Conservation (phyloP, 1,140 invertebrate genomes). For the Tetramorium alpestre region DNA sequence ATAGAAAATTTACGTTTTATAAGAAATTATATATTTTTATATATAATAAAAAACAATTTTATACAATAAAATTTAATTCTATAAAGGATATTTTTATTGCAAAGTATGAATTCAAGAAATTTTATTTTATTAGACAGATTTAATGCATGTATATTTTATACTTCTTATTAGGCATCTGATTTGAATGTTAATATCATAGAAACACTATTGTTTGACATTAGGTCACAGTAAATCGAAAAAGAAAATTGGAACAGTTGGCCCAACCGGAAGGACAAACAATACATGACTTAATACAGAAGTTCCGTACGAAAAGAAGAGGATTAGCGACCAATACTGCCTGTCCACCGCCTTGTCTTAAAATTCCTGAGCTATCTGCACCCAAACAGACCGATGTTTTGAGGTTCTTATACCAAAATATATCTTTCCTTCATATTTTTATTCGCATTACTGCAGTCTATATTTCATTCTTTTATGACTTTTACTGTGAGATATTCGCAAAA, state of each 20-base stretch:
- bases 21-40: background rate
- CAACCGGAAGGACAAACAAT: constrained; percentile 92
- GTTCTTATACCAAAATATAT: constrained; percentile 55
- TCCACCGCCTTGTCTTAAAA: constrained; percentile 80
- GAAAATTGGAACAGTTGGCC: constrained; percentile 94
- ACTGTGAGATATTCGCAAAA: background rate
- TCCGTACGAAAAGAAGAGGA: constrained; percentile 77
- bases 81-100: background rate
- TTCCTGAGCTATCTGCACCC: background rate
- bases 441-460: background rate
- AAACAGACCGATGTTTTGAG: constrained; percentile 82
- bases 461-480: constrained; percentile 10
- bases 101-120: background rate
- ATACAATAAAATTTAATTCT: background rate
- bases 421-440: background rate
- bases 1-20: constrained; percentile 10
- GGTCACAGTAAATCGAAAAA: constrained; percentile 93
- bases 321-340: constrained; percentile 80
- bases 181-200: constrained; percentile 1
- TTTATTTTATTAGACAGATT: background rate
- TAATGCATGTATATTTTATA: background rate
- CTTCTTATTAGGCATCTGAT: background rate
- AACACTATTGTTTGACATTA: constrained; percentile 67
- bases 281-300: constrained; percentile 88
- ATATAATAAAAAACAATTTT: background rate